A percentile compares a stretch with the other conserved stretches of the same genome.
phyloP scores from a whole-genome alignment of 2,113 vertebrate species.

The Sigmodon hispidus region DNA sequence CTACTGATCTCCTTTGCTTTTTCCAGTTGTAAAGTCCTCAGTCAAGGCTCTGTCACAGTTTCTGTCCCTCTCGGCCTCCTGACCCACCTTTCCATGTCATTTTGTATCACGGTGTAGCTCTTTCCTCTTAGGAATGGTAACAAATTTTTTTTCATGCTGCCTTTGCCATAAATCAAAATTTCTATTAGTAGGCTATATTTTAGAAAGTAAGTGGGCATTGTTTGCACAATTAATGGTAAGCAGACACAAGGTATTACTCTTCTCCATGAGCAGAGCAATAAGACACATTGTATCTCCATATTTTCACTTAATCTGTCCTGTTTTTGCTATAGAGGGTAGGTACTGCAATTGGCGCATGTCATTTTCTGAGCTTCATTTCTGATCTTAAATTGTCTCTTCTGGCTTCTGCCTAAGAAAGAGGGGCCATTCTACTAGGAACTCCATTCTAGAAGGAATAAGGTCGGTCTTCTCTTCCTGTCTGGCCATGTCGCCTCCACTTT shows the following conservation, averaged over 20 bases:
- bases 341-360: neutral
- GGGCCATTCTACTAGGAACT: neutral
- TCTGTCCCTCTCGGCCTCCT: neutral
- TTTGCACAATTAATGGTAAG: neutral
- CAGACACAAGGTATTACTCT: neutral
- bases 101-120: neutral
- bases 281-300: too few relatives aligned
- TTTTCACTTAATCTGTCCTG: neutral
- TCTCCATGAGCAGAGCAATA: neutral
- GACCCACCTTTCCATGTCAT: fast-evolving
- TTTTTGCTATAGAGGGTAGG: neutral
- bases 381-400: neutral
- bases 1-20: neutral
- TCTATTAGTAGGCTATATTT: neutral
- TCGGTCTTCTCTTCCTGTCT: neutral
- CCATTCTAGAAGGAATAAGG: neutral
- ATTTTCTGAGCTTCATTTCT: neutral
- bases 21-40: neutral
- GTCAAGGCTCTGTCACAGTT: neutral
- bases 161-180: neutral
- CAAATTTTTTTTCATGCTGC: neutral
- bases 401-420: neutral
- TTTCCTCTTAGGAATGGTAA: neutral
- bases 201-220: neutral
- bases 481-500: neutral